Percentiles rank a stretch among this genome's conserved stretches.
These are phyloP conservation scores for Drosophila pseudoobscura DNA, from an alignment of 1,140 invertebrate species.

Conservation along the genomic window DNA sequence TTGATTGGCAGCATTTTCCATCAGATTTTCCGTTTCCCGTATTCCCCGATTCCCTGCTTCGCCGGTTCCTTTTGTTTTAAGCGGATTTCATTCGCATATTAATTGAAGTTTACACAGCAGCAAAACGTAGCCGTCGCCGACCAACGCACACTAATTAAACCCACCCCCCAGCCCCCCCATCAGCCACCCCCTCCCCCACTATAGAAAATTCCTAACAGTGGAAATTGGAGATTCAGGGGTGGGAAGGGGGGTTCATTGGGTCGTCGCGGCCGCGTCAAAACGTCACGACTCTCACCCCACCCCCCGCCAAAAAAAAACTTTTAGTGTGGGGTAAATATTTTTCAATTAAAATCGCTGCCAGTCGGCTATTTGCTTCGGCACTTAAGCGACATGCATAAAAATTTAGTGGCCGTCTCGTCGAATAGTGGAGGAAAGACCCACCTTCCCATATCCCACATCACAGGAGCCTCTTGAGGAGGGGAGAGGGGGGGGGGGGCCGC, in stretches of 20 bases:
- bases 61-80: constrained; percentile 65
- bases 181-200: too few relatives aligned
- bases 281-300: constrained; percentile 47
- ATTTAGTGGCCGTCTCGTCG: constrained; percentile 52
- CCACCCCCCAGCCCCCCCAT: not conserved
- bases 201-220: constrained; percentile 34
- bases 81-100: constrained; percentile 79
- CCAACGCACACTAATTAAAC: constrained; percentile 52
- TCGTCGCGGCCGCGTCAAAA: constrained; percentile 46
- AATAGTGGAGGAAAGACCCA: constrained; percentile 5
- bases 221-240: constrained; percentile 8
- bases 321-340: constrained; percentile 66
- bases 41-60: not conserved
- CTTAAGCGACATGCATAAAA: constrained; percentile 73
- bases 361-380: constrained; percentile 65
- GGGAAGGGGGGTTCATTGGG: constrained; percentile 5
- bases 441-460: constrained; percentile 3
- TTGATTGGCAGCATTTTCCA: constrained; percentile 70
- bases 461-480: too few relatives aligned
- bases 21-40: constrained; percentile 4
- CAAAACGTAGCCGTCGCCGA: constrained; percentile 35
- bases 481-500: too few relatives aligned
- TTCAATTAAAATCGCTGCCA: constrained; percentile 75
- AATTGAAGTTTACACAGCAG: constrained; percentile 76
- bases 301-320: too few relatives aligned